Percentiles rank a stretch among this genome's conserved stretches.
These are phyloP conservation scores for Rhaphigaster nebulosa DNA, from an alignment of 2,888 invertebrate genomes.

Conservation along the genomic window DNA sequence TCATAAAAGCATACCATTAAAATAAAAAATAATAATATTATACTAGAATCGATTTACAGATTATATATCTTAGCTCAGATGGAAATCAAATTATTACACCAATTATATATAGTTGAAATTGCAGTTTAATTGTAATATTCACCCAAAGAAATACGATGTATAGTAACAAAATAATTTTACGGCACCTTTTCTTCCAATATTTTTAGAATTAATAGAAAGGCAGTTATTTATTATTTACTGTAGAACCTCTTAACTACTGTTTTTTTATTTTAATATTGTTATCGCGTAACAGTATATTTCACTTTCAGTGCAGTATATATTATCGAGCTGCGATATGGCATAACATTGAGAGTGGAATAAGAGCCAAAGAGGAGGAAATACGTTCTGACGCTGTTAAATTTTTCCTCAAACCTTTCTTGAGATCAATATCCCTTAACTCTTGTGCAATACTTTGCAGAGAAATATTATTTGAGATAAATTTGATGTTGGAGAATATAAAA, in stretches of 20 bases:
- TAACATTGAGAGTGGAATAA: background rate
- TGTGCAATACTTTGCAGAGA: background rate
- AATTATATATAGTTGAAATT: background rate
- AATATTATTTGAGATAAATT: background rate
- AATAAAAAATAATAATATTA: too few species aligned
- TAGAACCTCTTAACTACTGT: background rate
- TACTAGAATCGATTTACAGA: too few species aligned
- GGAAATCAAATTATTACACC: too few species aligned
- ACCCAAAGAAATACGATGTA: too few species aligned
- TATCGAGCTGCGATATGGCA: background rate
- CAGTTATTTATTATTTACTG: background rate
- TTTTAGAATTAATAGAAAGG: background rate
- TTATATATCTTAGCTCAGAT: too few species aligned
- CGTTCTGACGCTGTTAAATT: background rate
- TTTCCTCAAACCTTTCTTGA: background rate
- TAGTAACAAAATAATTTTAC: too few species aligned
- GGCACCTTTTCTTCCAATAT: background rate
- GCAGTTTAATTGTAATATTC: background rate
- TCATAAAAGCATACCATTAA: too few species aligned
- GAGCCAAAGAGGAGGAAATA: background rate
- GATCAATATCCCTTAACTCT: background rate
- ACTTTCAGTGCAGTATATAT: background rate
- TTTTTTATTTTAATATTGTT: background rate
- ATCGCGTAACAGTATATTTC: background rate
- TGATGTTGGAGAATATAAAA: background rate